Evolutionary conservation across 30 jellyfish, hydroid and myxozoan genomes (phyloP).

Genomic region (Nemopilema nomurai): DNA sequence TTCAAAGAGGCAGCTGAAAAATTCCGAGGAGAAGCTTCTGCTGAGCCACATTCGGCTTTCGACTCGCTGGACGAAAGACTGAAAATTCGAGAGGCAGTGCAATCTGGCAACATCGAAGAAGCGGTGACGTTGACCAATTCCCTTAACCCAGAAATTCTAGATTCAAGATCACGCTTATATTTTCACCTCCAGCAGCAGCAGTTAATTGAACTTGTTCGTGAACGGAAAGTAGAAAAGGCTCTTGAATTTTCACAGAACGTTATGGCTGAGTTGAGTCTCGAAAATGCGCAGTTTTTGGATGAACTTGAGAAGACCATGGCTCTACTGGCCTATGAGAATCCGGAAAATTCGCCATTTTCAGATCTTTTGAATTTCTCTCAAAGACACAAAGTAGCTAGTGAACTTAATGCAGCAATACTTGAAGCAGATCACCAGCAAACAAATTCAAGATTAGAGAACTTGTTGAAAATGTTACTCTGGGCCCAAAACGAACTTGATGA

Average conservation of each 20-base stretch:
- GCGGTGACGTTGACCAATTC: slow-evolving; percentile 82
- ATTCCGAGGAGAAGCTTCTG: slow-evolving; percentile 84
- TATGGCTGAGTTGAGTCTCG: slow-evolving; percentile 91
- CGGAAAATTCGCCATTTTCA: slow-evolving; percentile 90
- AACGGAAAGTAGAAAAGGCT: slow-evolving; percentile 81
- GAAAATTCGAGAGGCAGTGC: slow-evolving; percentile 86
- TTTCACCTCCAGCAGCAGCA: slow-evolving; percentile 97
- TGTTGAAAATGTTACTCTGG: slow-evolving; percentile 88
- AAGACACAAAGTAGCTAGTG: slow-evolving; percentile 93
- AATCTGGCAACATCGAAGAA: slow-evolving; percentile 81
- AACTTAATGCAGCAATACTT: slow-evolving; percentile 91
- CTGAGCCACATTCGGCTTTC: slow-evolving; percentile 84
- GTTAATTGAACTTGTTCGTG: slow-evolving; percentile 86
- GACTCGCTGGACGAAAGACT: slow-evolving; percentile 87
- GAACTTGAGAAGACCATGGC: slow-evolving; percentile 96
- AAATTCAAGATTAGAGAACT: slow-evolving; percentile 76
- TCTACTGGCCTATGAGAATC: slow-evolving; percentile 87
- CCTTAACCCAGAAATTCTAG: slow-evolving; percentile 92
- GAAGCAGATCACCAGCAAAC: slow-evolving; percentile 95
- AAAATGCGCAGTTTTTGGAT: slow-evolving; percentile 69
- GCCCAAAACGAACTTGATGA: slow-evolving; percentile 85
- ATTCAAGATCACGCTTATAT: slow-evolving; percentile 72
- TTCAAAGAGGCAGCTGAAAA: slow-evolving; percentile 99
- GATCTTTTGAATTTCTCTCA: slow-evolving; percentile 83
- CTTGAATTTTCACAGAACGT: slow-evolving; percentile 86